Percentiles rank a stretch among this genome's conserved stretches.
phyloP scores from a whole-genome alignment of 2,113 vertebrate species.

The Tupaia chinensis region DNA sequence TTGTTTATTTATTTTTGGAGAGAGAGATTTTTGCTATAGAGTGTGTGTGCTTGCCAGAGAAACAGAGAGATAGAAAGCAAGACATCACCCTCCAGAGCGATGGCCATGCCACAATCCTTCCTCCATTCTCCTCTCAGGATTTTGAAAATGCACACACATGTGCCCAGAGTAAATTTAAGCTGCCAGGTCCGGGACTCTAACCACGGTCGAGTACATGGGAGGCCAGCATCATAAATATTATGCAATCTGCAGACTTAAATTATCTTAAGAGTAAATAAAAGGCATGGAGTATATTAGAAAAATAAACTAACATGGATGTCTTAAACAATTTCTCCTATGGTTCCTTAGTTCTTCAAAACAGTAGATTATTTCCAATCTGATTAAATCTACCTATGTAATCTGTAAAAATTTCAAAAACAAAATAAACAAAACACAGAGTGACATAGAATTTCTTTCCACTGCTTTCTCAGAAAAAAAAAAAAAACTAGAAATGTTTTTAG shows the following conservation, averaged over 20 bases:
- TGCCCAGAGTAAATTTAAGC: too few species aligned
- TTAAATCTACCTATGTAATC: background rate
- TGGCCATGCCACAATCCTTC: too few species aligned
- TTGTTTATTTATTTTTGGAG: too few species aligned
- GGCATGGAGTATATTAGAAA: background rate
- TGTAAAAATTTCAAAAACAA: constrained; percentile 7
- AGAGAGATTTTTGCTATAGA: too few species aligned
- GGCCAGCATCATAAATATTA: too few species aligned
- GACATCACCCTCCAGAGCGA: too few species aligned
- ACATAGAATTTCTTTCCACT: background rate
- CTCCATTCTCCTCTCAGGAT: too few species aligned
- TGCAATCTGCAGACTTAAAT: background rate
- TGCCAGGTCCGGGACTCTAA: too few species aligned
- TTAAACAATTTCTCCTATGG: background rate
- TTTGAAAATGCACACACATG: too few species aligned
- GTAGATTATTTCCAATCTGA: constrained; percentile 9
- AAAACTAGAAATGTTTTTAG: background rate
- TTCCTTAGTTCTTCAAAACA: background rate
- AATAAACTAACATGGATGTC: background rate
- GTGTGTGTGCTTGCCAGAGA: too few species aligned
- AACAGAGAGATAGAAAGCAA: too few species aligned
- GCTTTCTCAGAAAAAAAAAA: background rate
- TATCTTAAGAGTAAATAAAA: constrained; percentile 14
- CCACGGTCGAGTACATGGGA: too few species aligned
- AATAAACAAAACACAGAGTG: background rate